phyloP scores from a whole-genome alignment of 2,888 invertebrate genomes.

The Seira sanloemensis region DNA sequence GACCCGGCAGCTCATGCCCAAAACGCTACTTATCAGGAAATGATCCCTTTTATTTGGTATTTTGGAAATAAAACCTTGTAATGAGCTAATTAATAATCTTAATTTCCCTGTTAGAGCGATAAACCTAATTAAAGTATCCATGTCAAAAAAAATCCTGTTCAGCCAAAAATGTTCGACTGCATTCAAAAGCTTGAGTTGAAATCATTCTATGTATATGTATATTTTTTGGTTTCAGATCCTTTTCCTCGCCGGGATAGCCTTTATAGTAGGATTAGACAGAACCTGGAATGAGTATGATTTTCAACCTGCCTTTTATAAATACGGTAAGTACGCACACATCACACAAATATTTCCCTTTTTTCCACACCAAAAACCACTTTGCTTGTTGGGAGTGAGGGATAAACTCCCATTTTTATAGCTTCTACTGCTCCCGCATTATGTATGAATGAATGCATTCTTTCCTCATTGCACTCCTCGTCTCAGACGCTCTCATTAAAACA shows the following conservation, averaged over 20 bases:
- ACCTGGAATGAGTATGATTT: slow-evolving; percentile 93
- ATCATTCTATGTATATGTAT: neutral
- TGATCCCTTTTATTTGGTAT: neutral
- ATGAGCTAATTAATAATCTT: slow-evolving; percentile 33
- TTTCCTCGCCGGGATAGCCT: slow-evolving; percentile 95
- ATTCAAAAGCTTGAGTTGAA: no score
- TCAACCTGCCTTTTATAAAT: slow-evolving; percentile 93
- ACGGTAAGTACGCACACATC: slow-evolving; percentile 80
- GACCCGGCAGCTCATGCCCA: neutral
- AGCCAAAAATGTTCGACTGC: no score
- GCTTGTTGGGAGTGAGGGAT: no score
- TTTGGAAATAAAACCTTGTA: neutral
- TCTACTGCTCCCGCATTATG: neutral
- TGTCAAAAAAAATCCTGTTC: no score
- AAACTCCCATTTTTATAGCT: neutral
- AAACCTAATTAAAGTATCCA: neutral
- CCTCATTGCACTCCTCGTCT: neutral
- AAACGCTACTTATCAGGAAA: neutral
- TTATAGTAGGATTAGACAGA: slow-evolving; percentile 96
- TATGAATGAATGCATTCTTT: neutral
- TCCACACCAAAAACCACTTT: no score
- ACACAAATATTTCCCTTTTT: neutral
- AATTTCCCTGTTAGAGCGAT: slow-evolving; percentile 15
- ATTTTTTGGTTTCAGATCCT: slow-evolving; percentile 85
- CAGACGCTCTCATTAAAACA: neutral